These are phyloP conservation scores for Paramormyrops hopkinsi DNA, from an alignment of 2,797 vertebrate genomes.

Conservation along the genomic window DNA sequence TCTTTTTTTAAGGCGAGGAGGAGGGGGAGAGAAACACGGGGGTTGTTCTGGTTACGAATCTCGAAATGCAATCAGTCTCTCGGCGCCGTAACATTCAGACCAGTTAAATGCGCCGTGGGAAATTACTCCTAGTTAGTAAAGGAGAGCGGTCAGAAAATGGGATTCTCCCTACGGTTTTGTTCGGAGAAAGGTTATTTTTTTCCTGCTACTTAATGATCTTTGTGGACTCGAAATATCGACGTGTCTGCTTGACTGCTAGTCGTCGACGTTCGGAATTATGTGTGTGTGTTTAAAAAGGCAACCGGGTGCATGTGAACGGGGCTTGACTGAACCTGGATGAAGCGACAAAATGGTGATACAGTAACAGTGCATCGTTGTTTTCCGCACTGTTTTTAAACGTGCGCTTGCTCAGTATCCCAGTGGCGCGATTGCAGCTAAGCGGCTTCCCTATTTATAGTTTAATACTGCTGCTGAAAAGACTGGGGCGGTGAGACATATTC, in stretches of 20 bases:
- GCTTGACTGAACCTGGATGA: not conserved
- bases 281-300: not conserved
- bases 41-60: conserved; percentile 40
- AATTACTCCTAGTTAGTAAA: conserved; percentile 26
- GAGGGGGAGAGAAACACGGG: conserved; percentile 12
- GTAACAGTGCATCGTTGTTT: conserved; percentile 2
- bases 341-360: conserved; percentile 8
- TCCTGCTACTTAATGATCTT: not conserved
- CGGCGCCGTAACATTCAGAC: not conserved
- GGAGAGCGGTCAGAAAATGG: not conserved
- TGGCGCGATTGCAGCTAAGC: not conserved
- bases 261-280: not conserved
- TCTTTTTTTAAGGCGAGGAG: conserved; percentile 6
- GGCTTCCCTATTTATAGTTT: not conserved
- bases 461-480: not conserved
- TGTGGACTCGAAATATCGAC: not conserved
- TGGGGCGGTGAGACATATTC: not conserved
- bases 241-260: not conserved
- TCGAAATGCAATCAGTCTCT: conserved; percentile 6
- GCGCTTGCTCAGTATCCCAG: not conserved
- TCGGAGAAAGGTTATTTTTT: not conserved
- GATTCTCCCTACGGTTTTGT: not conserved
- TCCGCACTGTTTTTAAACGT: not conserved
- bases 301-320: not conserved
- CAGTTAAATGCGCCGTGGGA: conserved; percentile 17